Evolutionary conservation across 2,797 vertebrate genomes (phyloP), one percentile per base, ranked within the genome.

Genomic region (Lutjanus argentimaculatus): DNA sequence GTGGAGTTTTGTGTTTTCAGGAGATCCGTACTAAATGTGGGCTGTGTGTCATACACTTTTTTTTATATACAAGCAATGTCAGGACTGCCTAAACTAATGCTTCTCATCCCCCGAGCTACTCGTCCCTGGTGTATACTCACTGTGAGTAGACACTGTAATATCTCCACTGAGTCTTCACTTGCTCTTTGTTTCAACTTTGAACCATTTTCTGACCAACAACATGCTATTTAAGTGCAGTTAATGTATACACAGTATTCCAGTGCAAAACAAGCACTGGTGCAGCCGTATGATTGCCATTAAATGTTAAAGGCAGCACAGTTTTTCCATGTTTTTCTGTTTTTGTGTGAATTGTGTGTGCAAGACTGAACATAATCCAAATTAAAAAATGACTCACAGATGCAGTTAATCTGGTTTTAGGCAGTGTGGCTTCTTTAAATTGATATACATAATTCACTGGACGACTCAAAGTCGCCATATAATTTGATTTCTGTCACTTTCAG

Each of bases 401-500:
- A 65, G 30, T 53, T 82, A 83, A 85, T 89, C 71, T 83, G 67
- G 48, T 63, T 81, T 82, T 2, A 58, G n/a, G 59, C 56, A 36
- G 14, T 1, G 67, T 43, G 4, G 49, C 42, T 22, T 72, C 14
- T 76, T 19, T 40, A 52, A 85, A 87, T 78, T 82, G 71, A 87
- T 80, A 77, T 57, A 25, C 59, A 80, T 81, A 75, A 85, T 81
- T 80, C 56, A 67, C 19, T 0, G 19, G 70, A 84, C 61, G 42
- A 80, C 59, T 67, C 56, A 55, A 64, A 72, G 53, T 57, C 17
- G 2, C 52, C 63, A 15, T 56, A 62, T 83, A 64, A 88, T 87
- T 83, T 66, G 75, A 87, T 85, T 82, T 78, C 52, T 74, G 81
- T 82, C 85, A 78, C 21, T 77, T 79, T 48, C 0, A 15, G 67